Evolutionary conservation across 2,888 invertebrate species (phyloP).

Genomic region (Cheilosia pagana): DNA sequence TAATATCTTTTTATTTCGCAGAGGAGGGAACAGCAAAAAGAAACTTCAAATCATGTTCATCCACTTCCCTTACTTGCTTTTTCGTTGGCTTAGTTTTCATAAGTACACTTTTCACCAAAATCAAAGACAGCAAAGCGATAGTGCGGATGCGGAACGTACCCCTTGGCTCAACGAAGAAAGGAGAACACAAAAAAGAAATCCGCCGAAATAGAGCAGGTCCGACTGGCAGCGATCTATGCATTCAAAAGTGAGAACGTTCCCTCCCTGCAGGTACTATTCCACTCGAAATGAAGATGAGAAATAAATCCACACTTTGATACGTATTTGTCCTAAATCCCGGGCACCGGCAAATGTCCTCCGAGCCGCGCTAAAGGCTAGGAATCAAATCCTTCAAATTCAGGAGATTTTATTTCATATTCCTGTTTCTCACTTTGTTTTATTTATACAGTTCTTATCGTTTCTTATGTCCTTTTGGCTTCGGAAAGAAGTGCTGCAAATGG

Average conservation of each 20-base stretch:
- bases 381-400: conserved; percentile 47
- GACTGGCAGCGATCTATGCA: conserved; percentile 24
- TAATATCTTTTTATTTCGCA: conserved; percentile 55
- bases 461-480: neutral
- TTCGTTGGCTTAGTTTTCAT: conserved; percentile 14
- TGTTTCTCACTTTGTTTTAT: conserved; percentile 27
- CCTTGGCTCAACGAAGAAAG: conserved; percentile 1
- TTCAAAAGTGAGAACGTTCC: conserved; percentile 13
- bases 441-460: conserved; percentile 25
- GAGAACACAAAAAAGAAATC: neutral
- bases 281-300: conserved; percentile 37
- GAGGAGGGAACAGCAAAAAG: conserved; percentile 27
- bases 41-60: conserved; percentile 63
- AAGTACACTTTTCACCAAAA: conserved; percentile 29
- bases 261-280: neutral
- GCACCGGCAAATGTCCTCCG: conserved; percentile 35
- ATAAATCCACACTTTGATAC: conserved; percentile 35
- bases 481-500: conserved; percentile 22
- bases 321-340: conserved; percentile 41
- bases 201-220: conserved; percentile 37
- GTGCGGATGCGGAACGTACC: conserved; percentile 24
- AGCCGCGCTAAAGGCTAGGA: conserved; percentile 22
- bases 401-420: conserved; percentile 31
- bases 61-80: conserved; percentile 19
- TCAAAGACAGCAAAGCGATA: neutral